A percentile compares a stretch with the other conserved stretches of the same genome.
These are phyloP conservation scores for Oscheius onirici DNA, from an alignment of 2,888 invertebrate genomes.

Conservation along the genomic window DNA sequence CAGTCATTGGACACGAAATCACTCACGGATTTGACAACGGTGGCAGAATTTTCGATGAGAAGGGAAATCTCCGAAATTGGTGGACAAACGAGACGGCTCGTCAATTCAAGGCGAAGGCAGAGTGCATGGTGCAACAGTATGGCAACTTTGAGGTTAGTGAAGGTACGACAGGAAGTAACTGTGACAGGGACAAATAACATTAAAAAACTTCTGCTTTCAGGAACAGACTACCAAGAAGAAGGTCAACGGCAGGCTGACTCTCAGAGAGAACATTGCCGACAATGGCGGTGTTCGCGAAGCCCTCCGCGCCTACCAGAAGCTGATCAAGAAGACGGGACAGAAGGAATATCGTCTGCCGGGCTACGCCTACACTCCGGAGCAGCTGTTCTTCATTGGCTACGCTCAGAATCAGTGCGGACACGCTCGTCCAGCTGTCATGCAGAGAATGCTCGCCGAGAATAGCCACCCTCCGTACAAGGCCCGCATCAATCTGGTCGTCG, in stretches of 20 bases:
- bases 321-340: not conserved
- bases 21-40: not conserved
- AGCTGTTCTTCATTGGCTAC: conserved; percentile 2
- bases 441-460: not conserved
- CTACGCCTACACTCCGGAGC: not conserved
- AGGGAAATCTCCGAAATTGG: not conserved
- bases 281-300: conserved; percentile 5
- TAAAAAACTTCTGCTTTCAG: not conserved
- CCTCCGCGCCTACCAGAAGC: not conserved
- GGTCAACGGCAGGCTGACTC: conserved; percentile 1
- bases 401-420: not conserved
- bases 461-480: not conserved
- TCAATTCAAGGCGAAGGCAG: not conserved
- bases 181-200: too few relatives aligned
- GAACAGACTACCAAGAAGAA: not conserved
- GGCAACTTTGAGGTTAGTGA: not conserved
- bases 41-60: not conserved
- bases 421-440: not conserved
- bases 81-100: not conserved
- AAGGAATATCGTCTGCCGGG: not conserved
- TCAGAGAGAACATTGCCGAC: conserved; percentile 7
- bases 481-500: not conserved
- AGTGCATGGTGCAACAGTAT: not conserved
- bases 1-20: not conserved
- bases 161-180: too few relatives aligned